A percentile compares a stretch with the other conserved stretches of the same genome.
phyloP scores from a whole-genome alignment of 2,888 invertebrate species.

The Antheraea assamensis region DNA sequence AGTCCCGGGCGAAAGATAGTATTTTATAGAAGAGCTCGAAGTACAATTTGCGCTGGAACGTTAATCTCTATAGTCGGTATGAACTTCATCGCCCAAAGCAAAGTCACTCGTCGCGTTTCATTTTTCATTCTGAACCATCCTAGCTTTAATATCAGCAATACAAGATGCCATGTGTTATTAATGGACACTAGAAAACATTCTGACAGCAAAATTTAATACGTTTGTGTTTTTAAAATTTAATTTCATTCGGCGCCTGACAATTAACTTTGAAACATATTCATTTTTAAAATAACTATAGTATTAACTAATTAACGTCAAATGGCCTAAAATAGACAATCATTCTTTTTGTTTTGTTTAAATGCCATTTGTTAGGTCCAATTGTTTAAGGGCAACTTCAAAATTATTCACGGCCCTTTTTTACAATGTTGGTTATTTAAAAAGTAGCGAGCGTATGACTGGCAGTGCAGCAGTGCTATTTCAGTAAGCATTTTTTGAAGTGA shows the following conservation, averaged over 20 bases:
- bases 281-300: neutral
- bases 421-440: too few species aligned
- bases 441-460: too few species aligned
- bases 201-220: conserved; percentile 37
- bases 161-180: conserved; percentile 59
- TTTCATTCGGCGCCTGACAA: neutral
- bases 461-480: too few species aligned
- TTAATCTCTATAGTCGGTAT: conserved; percentile 15
- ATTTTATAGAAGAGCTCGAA: neutral
- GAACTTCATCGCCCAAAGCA: conserved; percentile 11
- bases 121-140: conserved; percentile 53
- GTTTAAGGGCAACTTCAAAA: too few species aligned
- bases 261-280: neutral
- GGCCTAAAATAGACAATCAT: too few species aligned
- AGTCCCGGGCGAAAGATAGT: neutral
- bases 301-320: too few species aligned
- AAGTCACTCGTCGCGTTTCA: conserved; percentile 34
- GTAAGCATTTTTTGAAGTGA: too few species aligned
- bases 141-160: conserved; percentile 61
- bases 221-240: neutral
- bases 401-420: too few species aligned
- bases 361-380: too few species aligned
- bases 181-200: conserved; percentile 47
- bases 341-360: too few species aligned
- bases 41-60: neutral